Conservation (phyloP, 2,113 vertebrate species). For the Tragelaphus scriptus region DNA sequence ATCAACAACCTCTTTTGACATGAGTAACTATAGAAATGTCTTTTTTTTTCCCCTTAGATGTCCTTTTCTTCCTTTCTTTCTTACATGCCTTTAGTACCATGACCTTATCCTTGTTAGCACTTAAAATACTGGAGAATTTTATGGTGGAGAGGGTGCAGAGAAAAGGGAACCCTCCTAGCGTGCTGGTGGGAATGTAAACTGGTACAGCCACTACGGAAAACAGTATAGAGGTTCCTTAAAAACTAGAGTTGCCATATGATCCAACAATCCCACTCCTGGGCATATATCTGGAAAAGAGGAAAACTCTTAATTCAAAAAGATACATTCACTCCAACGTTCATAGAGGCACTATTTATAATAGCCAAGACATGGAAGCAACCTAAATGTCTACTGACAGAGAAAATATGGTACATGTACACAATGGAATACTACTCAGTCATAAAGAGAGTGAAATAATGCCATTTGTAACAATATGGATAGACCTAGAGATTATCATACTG, state of each 20-base stretch:
- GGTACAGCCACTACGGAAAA: not conserved
- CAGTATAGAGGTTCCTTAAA: not conserved
- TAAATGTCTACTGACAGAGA: not conserved
- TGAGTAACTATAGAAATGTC: not conserved
- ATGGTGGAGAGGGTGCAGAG: not conserved
- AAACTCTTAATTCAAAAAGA: not conserved
- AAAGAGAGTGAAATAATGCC: not conserved
- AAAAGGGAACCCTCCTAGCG: not conserved
- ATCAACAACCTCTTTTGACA: not conserved
- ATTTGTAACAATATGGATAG: not conserved
- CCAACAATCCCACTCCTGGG: not conserved
- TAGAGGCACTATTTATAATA: not conserved
- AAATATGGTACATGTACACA: not conserved
- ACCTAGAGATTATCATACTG: not conserved
- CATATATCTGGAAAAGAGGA: not conserved
- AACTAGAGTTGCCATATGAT: not conserved
- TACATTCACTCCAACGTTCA: not conserved
- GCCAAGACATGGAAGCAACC: not conserved
- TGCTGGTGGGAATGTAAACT: not conserved
- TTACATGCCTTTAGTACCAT: not conserved
- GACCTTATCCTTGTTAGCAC: not conserved
- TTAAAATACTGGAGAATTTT: not conserved
- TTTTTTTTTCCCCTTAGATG: not conserved
- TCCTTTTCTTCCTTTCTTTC: not conserved
- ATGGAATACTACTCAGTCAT: not conserved